Evolutionary conservation across 1,140 invertebrate genomes (phyloP), one percentile per base, ranked within the genome.

Genomic region (Argopecten irradians): DNA sequence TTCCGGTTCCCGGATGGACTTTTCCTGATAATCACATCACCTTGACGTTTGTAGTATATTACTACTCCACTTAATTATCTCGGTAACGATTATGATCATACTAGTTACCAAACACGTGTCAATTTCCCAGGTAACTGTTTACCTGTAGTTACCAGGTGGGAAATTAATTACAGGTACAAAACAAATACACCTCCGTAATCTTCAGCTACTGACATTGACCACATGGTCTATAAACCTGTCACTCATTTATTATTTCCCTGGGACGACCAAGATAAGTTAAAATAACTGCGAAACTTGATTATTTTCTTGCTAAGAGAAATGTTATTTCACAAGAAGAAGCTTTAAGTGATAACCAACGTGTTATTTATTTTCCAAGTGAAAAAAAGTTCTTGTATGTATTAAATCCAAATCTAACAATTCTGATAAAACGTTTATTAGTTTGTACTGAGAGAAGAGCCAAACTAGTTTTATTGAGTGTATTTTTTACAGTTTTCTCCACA

Each of bases 121-220:
- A 71, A 71, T 71, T 71, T 71, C 55, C 55, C 55, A 71, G 55
- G 55, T 71, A 71, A 71, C 55, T 71, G 55, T 71, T 71, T 71
- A 71, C 55, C 55, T 71, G 55, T 71, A 71, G 55, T 71, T 28
- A 71, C 55, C 55, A 71, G 55, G 55, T 71, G 55, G 55, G n/a
- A 71, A 71, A 71, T 71, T 71, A 71, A 71, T 71, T 71, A 71
- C 55, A 71, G 55, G n/a, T 28, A 71, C 55, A 71, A 71, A 71
- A 71, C 55, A 71, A 71, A 71, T 71, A 71, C 55, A 71, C 55
- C 55, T 71, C 55, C 55, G 55, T 71, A 71, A 71, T 71, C 55
- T 71, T 16, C 55, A 1, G 55, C 55, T n/a, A 71, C 55, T 71
- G 55, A 71, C 55, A 71, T 28, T 71, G 55, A 71, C 55, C 55